Percentiles rank a stretch among this genome's conserved stretches.
phyloP scores from a whole-genome alignment of 2,888 invertebrate genomes.

The Mellilla xanthometata region DNA sequence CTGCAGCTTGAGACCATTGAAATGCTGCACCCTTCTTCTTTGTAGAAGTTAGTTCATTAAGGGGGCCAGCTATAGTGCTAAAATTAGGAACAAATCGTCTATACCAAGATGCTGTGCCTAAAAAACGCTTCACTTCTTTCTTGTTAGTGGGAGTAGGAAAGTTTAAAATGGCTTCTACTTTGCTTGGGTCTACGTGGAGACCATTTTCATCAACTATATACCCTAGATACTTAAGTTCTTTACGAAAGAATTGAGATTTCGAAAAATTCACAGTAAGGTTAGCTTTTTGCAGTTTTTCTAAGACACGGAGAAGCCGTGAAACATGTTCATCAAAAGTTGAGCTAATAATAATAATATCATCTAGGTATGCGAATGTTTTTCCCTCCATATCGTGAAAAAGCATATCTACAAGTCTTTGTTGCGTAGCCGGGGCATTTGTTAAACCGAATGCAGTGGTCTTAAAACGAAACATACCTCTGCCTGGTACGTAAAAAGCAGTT shows the following conservation, averaged over 20 bases:
- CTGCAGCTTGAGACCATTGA: conserved; percentile 26
- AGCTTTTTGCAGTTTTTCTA: neutral
- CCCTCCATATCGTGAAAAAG: neutral
- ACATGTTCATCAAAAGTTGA: neutral
- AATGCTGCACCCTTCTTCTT: conserved; percentile 24
- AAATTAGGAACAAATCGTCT: neutral
- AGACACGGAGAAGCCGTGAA: neutral
- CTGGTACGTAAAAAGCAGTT: conserved; percentile 28
- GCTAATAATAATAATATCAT: neutral
- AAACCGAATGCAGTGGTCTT: conserved; percentile 12
- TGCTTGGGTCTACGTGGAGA: neutral
- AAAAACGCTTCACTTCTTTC: neutral
- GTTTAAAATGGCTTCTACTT: neutral
- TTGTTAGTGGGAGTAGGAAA: neutral
- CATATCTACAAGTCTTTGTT: neutral
- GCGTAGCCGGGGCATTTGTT: neutral
- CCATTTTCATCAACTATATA: neutral
- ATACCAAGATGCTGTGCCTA: neutral
- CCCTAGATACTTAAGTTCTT: neutral
- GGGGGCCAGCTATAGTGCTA: conserved; percentile 10
- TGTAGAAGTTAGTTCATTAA: conserved; percentile 31
- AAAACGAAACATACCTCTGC: conserved; percentile 21
- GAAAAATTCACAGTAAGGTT: neutral
- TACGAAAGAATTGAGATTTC: neutral
- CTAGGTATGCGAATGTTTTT: neutral